These are phyloP conservation scores for Nanorana parkeri DNA, from an alignment of 2,113 vertebrate genomes.

Conservation along the genomic window DNA sequence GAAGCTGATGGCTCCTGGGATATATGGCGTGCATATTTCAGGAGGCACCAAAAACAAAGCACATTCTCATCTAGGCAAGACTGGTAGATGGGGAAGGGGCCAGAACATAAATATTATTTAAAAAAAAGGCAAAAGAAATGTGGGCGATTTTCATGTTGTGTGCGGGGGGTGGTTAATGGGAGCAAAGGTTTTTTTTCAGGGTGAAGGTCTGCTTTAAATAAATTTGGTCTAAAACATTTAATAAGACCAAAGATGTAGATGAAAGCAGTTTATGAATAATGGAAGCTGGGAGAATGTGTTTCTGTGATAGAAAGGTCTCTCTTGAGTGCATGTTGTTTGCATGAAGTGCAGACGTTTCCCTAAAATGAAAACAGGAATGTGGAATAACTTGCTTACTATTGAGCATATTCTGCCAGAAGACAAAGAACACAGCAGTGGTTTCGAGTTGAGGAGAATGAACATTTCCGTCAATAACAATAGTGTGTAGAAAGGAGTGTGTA, in stretches of 20 bases:
- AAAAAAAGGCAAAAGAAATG: too few species aligned
- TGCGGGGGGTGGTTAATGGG: too few species aligned
- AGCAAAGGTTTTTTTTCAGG: too few species aligned
- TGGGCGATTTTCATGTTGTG: too few species aligned
- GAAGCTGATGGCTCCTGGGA: too few species aligned
- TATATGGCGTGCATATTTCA: too few species aligned
- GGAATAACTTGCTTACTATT: constrained; percentile 12
- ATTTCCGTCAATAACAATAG: constrained; percentile 5
- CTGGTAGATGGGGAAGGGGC: too few species aligned
- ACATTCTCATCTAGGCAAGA: too few species aligned
- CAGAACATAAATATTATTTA: too few species aligned
- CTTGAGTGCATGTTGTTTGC: not conserved
- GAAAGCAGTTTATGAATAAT: constrained; percentile 12
- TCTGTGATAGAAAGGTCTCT: not conserved
- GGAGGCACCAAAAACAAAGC: too few species aligned
- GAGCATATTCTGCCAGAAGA: constrained; percentile 7
- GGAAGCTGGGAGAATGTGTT: not conserved
- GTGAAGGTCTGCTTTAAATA: too few species aligned
- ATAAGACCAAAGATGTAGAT: not conserved
- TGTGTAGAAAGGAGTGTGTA: not conserved
- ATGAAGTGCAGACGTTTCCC: not conserved
- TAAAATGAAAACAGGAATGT: not conserved
- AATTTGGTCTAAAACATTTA: not conserved
- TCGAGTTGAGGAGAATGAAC: not conserved
- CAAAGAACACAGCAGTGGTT: constrained; percentile 2